Percentiles rank a stretch among this genome's conserved stretches.
These are phyloP conservation scores for Periphyllus acericola DNA, from an alignment of 2,888 invertebrate species.

Conservation along the genomic window DNA sequence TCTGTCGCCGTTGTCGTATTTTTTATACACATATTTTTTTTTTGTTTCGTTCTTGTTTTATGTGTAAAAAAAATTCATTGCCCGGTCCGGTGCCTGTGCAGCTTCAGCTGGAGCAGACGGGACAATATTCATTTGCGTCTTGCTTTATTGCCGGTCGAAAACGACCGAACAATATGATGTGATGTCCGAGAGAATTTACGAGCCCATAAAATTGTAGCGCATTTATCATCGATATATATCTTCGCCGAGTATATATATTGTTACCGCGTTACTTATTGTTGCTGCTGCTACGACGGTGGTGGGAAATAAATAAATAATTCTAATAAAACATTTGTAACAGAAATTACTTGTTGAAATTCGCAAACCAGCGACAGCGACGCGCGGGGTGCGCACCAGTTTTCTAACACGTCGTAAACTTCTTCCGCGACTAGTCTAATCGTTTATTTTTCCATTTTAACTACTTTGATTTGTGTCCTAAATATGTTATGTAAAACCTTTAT, in stretches of 20 bases:
- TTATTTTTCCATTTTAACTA: conserved; percentile 12
- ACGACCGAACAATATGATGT: conserved; percentile 26
- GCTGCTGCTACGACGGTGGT: neutral
- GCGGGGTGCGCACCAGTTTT: neutral
- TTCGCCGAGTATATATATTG: neutral
- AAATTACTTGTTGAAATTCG: conserved; percentile 49
- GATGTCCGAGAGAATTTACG: conserved; percentile 44
- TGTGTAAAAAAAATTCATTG: neutral
- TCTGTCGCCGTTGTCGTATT: neutral
- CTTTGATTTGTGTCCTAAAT: conserved; percentile 39
- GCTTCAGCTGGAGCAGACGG: neutral
- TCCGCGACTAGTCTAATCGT: neutral
- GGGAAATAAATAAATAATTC: conserved; percentile 40
- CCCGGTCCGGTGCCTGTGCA: neutral
- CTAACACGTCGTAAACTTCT: conserved; percentile 35
- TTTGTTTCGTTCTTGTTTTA: neutral
- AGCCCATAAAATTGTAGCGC: conserved; percentile 51
- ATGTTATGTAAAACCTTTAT: neutral
- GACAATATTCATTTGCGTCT: conserved; percentile 23
- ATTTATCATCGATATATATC: conserved; percentile 31
- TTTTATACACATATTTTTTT: neutral
- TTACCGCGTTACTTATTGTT: conserved; percentile 52
- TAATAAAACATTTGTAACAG: conserved; percentile 26
- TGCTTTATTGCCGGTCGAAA: conserved; percentile 37
- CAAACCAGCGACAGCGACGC: neutral